These are phyloP conservation scores for Onychomys arenicola DNA, from an alignment of 2,797 vertebrate species.

Conservation along the genomic window DNA sequence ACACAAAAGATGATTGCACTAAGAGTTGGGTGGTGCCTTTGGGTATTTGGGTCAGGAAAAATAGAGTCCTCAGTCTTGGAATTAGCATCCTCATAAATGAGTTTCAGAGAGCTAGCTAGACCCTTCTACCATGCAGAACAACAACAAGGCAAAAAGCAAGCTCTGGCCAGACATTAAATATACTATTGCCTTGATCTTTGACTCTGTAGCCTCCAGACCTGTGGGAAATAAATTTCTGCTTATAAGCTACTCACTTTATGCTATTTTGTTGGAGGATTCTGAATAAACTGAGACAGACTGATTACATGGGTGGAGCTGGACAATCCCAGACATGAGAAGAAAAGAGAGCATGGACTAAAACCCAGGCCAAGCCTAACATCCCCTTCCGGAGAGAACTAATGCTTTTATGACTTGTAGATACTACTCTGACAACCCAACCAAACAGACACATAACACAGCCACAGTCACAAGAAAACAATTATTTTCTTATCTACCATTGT, in stretches of 20 bases:
- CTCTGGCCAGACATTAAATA: not conserved
- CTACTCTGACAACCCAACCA: conserved; percentile 28
- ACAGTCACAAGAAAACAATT: not conserved
- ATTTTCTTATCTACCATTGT: not conserved
- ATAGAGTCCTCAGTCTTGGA: not conserved
- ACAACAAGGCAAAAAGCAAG: not conserved
- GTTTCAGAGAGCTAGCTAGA: not conserved
- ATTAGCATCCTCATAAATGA: not conserved
- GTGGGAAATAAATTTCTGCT: conserved; percentile 10
- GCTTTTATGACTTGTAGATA: conserved; percentile 17
- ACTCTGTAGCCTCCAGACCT: not conserved
- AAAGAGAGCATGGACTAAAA: not conserved
- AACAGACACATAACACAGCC: conserved; percentile 23
- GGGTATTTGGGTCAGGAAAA: not conserved
- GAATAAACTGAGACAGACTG: conserved; percentile 22
- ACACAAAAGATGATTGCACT: not conserved
- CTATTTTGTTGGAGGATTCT: conserved; percentile 8
- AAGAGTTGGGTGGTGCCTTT: not conserved
- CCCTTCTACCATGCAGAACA: not conserved
- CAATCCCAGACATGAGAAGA: not conserved
- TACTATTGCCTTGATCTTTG: not conserved
- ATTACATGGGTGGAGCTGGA: not conserved
- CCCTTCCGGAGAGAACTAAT: conserved; percentile 33
- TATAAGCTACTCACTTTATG: not conserved
- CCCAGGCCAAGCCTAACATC: conserved; percentile 50